Evolutionary conservation across 2,888 invertebrate genomes (phyloP), one percentile per base, ranked within the genome.

Genomic region (Lysandra coridon): DNA sequence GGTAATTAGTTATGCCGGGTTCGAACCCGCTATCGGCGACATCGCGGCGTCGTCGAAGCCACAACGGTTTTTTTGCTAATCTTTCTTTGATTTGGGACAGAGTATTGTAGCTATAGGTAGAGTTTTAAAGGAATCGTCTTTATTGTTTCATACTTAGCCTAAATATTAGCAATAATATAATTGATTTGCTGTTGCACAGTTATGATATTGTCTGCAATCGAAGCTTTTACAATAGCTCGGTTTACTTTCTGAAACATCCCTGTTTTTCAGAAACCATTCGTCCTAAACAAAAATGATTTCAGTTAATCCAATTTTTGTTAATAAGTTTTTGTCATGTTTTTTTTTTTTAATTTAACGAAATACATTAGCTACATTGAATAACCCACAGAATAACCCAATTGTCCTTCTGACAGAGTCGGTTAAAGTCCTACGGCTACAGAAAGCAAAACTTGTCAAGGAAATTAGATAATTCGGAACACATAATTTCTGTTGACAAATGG

Each of bases 1-100:
- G 84, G 88, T 91, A 92, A 92, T 92, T 91, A 92, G 88, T 83
- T 84, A 84, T 84, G 83, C 86, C 81, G 84, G 81, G 86, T 83
- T 89, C 86, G 88, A 89, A 88, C 86, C 83, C 78, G 83, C 88
- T 91, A 92, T 92, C 92, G 83, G 84, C 89, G 90, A 82, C 91
- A 92, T 92, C 91, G 85, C 84, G 90, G 89, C 90, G 92, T 84
- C 89, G 81, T 83, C 88, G 89, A 91, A 90, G 86, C 85, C 80
- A 82, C 81, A 80, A 79, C 77, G 79, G 79, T 80, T 82, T 83
- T 85, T 86, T 84, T 80, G 37, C 75, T 80, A 73, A 33, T 53
- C 77, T 79, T 14, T 75, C 53, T 30, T 53, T 33, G 33, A 57
- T 57, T 53, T 76, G 73, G 30, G 62, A 80, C 33, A 14, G 1